Percentiles rank a stretch among this genome's conserved stretches.
phyloP scores from a whole-genome alignment of 1,140 invertebrate species.

The Penaeus japonicus region DNA sequence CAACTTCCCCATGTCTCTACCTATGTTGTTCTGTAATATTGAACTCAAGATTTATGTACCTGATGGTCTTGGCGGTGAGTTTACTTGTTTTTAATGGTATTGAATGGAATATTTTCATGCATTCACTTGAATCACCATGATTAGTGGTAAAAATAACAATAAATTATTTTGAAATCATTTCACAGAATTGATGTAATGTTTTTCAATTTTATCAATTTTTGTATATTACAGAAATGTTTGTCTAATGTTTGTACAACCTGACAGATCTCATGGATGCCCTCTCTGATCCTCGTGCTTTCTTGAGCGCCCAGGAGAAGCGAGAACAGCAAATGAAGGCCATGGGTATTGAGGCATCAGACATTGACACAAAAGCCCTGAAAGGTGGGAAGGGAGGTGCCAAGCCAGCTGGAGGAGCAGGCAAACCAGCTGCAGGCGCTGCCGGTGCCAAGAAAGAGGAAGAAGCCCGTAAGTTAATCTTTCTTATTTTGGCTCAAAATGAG shows the following conservation, averaged over 20 bases:
- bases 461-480: slow-evolving; percentile 64
- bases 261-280: slow-evolving; percentile 96
- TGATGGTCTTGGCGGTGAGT: slow-evolving; percentile 93
- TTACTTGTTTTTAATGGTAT: not conserved
- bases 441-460: slow-evolving; percentile 72
- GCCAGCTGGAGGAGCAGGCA: slow-evolving; percentile 56
- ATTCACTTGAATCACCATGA: not conserved
- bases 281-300: slow-evolving; percentile 92
- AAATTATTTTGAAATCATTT: no score
- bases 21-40: slow-evolving; percentile 98
- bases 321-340: slow-evolving; percentile 92
- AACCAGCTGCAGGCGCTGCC: slow-evolving; percentile 25
- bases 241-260: slow-evolving; percentile 46
- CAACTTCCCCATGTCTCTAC: slow-evolving; percentile 98
- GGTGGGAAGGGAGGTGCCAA: slow-evolving; percentile 65
- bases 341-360: slow-evolving; percentile 87
- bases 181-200: no score
- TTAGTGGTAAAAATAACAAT: no score
- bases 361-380: slow-evolving; percentile 63
- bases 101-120: not conserved
- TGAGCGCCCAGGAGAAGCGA: slow-evolving; percentile 86
- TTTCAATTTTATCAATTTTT: no score
- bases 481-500: no score
- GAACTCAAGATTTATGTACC: slow-evolving; percentile 99
- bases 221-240: no score